Evolutionary conservation across 2,888 invertebrate genomes (phyloP).

Genomic region (Cheiracanthium punctorium): DNA sequence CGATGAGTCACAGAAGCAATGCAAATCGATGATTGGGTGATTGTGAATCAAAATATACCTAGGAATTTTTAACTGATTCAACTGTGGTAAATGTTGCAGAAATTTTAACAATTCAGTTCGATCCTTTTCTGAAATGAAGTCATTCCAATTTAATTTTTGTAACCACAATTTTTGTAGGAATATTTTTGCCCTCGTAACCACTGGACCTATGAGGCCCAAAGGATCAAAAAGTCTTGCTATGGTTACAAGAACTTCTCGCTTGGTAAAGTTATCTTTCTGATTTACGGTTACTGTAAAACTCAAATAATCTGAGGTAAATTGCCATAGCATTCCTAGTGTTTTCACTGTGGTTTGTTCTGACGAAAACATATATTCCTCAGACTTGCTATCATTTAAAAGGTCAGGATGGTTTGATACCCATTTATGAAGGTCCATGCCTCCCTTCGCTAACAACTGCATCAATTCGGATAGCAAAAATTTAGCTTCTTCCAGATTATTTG

Average conservation of each 20-base stretch:
- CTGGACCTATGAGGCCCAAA: background rate
- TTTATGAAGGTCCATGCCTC: background rate
- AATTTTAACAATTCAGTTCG: background rate
- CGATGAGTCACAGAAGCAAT: slow-evolving; percentile 20
- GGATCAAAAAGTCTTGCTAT: background rate
- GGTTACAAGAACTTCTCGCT: slow-evolving; percentile 3
- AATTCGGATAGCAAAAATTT: background rate
- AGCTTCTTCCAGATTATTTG: background rate
- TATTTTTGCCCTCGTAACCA: background rate
- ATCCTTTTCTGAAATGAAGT: background rate
- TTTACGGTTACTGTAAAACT: background rate
- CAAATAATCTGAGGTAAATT: background rate
- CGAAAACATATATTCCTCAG: background rate
- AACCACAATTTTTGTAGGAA: slow-evolving; percentile 9
- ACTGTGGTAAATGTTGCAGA: background rate
- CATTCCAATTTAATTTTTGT: background rate
- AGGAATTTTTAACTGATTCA: background rate
- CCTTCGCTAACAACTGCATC: background rate
- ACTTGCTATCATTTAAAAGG: background rate
- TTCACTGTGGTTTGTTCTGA: background rate
- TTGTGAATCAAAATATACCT: background rate
- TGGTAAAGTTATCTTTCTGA: background rate
- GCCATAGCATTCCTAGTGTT: background rate
- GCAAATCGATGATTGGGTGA: background rate
- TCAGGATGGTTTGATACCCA: background rate